Evolutionary conservation across 2,113 vertebrate genomes (phyloP).

Genomic region (Chloebia gouldiae): DNA sequence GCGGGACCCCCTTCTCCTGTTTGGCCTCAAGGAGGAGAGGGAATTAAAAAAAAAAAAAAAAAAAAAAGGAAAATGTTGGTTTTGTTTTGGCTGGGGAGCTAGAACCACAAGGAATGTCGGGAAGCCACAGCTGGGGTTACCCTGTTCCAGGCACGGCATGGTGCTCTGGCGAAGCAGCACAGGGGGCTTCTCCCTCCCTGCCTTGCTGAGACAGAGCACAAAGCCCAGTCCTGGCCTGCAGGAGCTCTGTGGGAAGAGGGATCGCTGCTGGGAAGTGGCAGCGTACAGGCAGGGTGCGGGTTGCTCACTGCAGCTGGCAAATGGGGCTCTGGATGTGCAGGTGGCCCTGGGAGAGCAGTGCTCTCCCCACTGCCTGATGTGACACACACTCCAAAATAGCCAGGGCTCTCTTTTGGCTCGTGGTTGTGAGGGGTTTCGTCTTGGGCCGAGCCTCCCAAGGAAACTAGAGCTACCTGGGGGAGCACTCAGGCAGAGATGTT

Average conservation of each 20-base stretch:
- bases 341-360: not conserved
- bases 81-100: constrained; percentile 62
- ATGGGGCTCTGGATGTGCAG: not conserved
- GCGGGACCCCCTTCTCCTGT: not conserved
- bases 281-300: accelerated
- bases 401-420: not conserved
- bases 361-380: accelerated
- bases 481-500: not conserved
- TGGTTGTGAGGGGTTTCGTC: not conserved
- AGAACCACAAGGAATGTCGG: constrained; percentile 56
- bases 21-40: constrained; percentile 53
- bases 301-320: not conserved
- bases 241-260: not conserved
- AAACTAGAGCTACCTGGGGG: not conserved
- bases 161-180: constrained; percentile 49
- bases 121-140: constrained; percentile 69
- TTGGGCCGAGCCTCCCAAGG: not conserved
- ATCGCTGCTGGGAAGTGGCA: not conserved
- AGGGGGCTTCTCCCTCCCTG: constrained; percentile 52
- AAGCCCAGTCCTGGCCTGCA: not conserved
- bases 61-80: constrained; percentile 18
- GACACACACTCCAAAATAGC: not conserved
- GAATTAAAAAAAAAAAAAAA: constrained; percentile 37
- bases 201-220: constrained; percentile 34
- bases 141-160: constrained; percentile 59